Evolutionary conservation across 2,113 vertebrate species (phyloP).

Genomic region (Felis catus): F.catus_Fca126_mat1.0 CM031416.1:33851001-33851500

Average conservation of each 20-base stretch:
- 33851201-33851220: not conserved
- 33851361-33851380: not conserved
- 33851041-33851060: not conserved
- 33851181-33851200: not conserved
- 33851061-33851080: not conserved
- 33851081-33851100: not conserved
- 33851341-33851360: not conserved
- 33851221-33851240: not conserved
- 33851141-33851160: not conserved
- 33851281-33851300: not conserved
- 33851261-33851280: not conserved
- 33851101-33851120: not conserved
- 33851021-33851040: not conserved
- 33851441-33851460: slow-evolving; percentile 86
- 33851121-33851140: not conserved
- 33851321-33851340: not conserved
- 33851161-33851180: not conserved
- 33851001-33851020: not conserved
- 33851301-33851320: not conserved
- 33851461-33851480: slow-evolving; percentile 84
- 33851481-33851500: slow-evolving; percentile 87
- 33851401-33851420: slow-evolving; percentile 81
- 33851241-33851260: not conserved
- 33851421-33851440: slow-evolving; percentile 67
- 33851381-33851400: slow-evolving; percentile 86